These are phyloP conservation scores for Emydoidea blandingii DNA, from an alignment of 2,797 vertebrate genomes.

Conservation along the genomic window DNA sequence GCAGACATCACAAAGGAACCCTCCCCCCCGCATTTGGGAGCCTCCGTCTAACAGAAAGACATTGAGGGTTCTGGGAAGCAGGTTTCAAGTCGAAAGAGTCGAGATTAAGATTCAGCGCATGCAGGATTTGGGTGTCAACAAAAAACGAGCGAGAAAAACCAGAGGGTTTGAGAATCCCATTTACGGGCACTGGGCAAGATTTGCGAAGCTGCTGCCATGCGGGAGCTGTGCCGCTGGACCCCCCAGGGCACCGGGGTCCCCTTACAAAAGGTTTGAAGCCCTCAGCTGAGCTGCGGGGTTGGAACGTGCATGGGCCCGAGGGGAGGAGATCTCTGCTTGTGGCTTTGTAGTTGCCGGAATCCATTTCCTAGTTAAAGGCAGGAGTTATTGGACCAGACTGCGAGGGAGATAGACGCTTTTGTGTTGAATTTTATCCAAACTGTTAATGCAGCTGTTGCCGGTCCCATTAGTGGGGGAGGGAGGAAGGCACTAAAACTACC, in stretches of 20 bases:
- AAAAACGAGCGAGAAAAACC: neutral
- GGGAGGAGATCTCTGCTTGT: neutral
- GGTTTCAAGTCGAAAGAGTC: neutral
- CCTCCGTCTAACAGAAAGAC: neutral
- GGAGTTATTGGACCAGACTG: constrained; percentile 63
- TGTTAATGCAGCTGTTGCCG: constrained; percentile 59
- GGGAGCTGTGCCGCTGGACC: neutral
- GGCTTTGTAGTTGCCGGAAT: constrained; percentile 14
- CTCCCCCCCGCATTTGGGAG: neutral
- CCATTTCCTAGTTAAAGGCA: neutral
- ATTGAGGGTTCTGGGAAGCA: neutral
- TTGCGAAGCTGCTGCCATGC: neutral
- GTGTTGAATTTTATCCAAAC: constrained; percentile 63
- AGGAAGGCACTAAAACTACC: neutral
- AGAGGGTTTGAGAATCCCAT: constrained; percentile 29
- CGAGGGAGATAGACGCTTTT: constrained; percentile 58
- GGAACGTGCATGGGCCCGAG: neutral
- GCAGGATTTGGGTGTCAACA: neutral
- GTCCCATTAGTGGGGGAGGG: constrained; percentile 9
- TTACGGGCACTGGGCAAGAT: constrained; percentile 42
- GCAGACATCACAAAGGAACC: neutral
- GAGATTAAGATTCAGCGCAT: constrained; percentile 65
- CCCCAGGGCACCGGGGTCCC: neutral
- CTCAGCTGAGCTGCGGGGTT: neutral
- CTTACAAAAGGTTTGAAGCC: constrained; percentile 5